These are phyloP conservation scores for Amphiura filiformis DNA, from an alignment of 35 echinoderm and acorn worm genomes.

Conservation along the genomic window DNA sequence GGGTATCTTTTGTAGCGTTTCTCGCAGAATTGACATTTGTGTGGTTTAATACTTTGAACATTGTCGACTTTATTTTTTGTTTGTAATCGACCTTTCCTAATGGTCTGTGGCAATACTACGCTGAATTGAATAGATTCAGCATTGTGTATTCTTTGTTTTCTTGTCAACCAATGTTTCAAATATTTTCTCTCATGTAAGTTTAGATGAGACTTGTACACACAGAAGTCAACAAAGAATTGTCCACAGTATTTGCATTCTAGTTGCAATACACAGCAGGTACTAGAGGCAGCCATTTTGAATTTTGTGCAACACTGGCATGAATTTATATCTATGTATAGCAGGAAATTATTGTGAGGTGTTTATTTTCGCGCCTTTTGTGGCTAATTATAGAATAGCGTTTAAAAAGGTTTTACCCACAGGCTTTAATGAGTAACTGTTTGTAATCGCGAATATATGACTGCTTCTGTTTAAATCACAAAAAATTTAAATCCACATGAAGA, in stretches of 20 bases:
- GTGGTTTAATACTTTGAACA: not conserved
- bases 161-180: not conserved
- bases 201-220: not conserved
- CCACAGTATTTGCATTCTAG: constrained; percentile 4
- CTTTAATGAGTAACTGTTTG: too few species aligned
- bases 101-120: not conserved
- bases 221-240: not conserved
- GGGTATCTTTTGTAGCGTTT: not conserved
- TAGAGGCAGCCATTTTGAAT: too few species aligned
- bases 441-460: too few species aligned
- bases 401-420: too few species aligned
- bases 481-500: too few species aligned
- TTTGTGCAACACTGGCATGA: too few species aligned
- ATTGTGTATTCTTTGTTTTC: not conserved
- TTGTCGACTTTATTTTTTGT: not conserved
- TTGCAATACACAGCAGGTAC: not conserved
- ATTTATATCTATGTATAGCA: too few species aligned
- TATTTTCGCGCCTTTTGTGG: too few species aligned
- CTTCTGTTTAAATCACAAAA: too few species aligned
- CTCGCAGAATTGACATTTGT: constrained; percentile 22
- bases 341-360: too few species aligned
- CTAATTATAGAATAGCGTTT: too few species aligned
- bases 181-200: not conserved
- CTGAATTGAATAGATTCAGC: not conserved
- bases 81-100: not conserved